Conservation (phyloP, 2,888 invertebrate genomes). For the Yponomeuta sedellus region DNA sequence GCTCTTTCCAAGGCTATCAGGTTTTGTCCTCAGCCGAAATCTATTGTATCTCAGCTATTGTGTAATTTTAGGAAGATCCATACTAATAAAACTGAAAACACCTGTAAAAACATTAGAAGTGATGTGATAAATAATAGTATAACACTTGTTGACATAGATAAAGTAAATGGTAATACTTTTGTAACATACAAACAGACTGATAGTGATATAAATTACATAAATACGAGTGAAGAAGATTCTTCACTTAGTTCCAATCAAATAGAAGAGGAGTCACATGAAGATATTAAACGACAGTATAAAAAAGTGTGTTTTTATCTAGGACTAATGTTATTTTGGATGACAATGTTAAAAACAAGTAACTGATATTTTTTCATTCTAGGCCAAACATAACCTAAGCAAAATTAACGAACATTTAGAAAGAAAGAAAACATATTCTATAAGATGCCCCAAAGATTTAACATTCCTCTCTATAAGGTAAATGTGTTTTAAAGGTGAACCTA, state of each 20-base stretch:
- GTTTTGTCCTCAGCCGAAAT: constrained; percentile 53
- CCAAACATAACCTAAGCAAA: neutral
- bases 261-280: neutral
- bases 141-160: constrained; percentile 19
- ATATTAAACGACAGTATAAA: neutral
- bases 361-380: neutral
- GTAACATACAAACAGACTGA: neutral
- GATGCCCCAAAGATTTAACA: too few species aligned
- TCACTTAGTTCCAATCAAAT: neutral
- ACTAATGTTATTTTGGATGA: neutral
- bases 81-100: neutral
- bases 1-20: constrained; percentile 32
- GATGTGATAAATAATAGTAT: constrained; percentile 3
- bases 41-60: constrained; percentile 50
- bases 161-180: constrained; percentile 16
- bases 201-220: neutral
- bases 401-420: too few species aligned
- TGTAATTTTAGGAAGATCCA: constrained; percentile 28
- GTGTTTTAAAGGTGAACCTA: too few species aligned
- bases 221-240: neutral
- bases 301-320: neutral
- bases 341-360: neutral
- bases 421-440: too few species aligned
- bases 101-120: neutral
- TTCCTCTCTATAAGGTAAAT: too few species aligned